Evolutionary conservation across 2,888 invertebrate species (phyloP), one percentile per base, ranked within the genome.

Genomic region (Dastarcus helophoroides): DNA sequence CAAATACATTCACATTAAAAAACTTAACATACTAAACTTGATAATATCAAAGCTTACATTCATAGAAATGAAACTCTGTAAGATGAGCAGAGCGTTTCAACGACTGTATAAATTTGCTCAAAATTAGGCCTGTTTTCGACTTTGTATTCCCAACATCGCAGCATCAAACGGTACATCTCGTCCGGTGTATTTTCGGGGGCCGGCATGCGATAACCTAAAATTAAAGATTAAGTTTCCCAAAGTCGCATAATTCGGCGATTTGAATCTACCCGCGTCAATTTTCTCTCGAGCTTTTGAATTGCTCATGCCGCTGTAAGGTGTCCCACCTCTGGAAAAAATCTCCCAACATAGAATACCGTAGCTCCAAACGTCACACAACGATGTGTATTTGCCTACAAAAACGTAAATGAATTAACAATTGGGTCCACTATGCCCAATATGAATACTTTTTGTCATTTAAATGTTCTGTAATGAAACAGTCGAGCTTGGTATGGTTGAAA

Each of bases 271-370:
- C 48, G 79, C 72, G 60, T 94, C 93, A 39, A 95, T 90, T 65
- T 85, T 85, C 64, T 94, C 91, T 38, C 93, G 68, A 0, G 94
- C 91, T 53, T 89, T 79, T 6, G 89, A 83, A 64, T 95, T 95
- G 46, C 84, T 88, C 76, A 91, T 77, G 14, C 93, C 94, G 21
- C 81, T 80, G 56, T 95, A 95, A 0, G 94, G 94, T 29, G 88
- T 90, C 43, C 83, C 84, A 1, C 94, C 94, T 55, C 80, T 76
- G 0, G 93, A 85, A 65, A 93, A 94, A 53, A 95, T 86, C 65
- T 95, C 94, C 93, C 93, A 95, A 71, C 88, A 84, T 33, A 95
- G 65, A 42, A 95, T 84, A 3, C 93, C 94, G 58, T 86, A 95
- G 50, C 91, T 93, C 94, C 94, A 95, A 25, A 95, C 91, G 64